phyloP scores from a whole-genome alignment of 2,797 vertebrate species.

The Diglossa cyanea region DNA sequence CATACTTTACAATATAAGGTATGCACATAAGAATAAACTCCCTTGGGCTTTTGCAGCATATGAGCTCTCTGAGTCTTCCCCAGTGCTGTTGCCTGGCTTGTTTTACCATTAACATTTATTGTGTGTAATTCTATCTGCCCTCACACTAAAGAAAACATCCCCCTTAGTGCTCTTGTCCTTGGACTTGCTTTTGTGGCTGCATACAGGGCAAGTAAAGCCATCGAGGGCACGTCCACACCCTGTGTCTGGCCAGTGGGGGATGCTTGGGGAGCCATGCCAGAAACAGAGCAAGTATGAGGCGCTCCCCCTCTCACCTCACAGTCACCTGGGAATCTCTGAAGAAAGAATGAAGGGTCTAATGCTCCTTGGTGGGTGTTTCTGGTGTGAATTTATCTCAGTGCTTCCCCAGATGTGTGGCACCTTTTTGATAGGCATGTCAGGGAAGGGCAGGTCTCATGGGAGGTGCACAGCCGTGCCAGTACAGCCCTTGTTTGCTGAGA shows the following conservation, averaged over 20 bases:
- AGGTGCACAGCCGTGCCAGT: background rate
- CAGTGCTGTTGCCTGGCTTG: background rate
- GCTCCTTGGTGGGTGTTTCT: background rate
- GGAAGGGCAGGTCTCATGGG: background rate
- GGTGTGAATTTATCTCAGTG: background rate
- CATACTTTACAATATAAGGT: constrained; percentile 24
- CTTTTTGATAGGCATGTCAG: accelerated
- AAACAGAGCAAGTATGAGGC: background rate
- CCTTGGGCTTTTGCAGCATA: background rate
- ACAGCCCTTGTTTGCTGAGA: background rate
- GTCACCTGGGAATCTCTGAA: background rate
- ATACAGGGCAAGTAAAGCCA: background rate
- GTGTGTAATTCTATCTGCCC: background rate
- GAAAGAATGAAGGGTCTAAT: background rate
- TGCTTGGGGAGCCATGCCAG: background rate
- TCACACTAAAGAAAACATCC: background rate
- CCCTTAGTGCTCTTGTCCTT: background rate
- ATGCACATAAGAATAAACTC: constrained; percentile 37
- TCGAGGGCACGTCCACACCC: accelerated
- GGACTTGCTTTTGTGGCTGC: background rate
- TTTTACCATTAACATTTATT: background rate
- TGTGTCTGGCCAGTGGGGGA: accelerated
- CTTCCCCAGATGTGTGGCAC: background rate
- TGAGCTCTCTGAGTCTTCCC: background rate
- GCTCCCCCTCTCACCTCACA: background rate